Percentiles rank a stretch among this genome's conserved stretches.
These are phyloP conservation scores for Rhea americana DNA, from an alignment of 2,113 vertebrate species.

Conservation along the genomic window DNA sequence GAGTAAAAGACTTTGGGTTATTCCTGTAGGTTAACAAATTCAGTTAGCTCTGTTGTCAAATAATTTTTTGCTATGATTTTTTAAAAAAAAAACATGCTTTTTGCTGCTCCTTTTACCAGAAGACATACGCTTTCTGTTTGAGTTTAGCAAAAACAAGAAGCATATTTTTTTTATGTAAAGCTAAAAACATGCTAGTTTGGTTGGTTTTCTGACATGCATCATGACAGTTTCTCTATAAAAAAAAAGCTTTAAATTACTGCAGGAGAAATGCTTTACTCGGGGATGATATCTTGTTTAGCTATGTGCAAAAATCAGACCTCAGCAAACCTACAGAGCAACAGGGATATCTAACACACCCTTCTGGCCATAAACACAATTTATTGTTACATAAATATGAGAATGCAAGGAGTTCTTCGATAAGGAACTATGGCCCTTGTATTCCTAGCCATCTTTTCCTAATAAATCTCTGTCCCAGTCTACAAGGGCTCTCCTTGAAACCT, in stretches of 20 bases:
- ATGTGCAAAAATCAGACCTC: conserved; percentile 8
- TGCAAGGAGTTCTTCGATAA: background rate
- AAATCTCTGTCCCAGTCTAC: background rate
- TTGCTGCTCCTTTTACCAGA: background rate
- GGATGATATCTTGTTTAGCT: background rate
- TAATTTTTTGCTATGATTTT: background rate
- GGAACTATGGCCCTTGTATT: background rate
- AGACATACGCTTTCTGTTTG: background rate
- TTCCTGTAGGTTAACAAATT: background rate
- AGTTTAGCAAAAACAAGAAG: conserved; percentile 8
- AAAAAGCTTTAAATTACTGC: conserved; percentile 16
- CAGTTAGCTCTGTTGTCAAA: background rate
- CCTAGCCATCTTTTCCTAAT: conserved; percentile 4
- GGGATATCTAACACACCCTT: conserved; percentile 5
- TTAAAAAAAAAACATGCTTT: conserved; percentile 4
- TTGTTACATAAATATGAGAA: conserved; percentile 32
- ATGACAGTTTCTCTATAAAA: conserved; percentile 16
- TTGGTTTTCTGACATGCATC: conserved; percentile 24
- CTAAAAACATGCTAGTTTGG: background rate
- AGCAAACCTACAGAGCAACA: background rate
- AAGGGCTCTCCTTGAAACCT: background rate
- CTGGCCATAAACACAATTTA: conserved; percentile 40
- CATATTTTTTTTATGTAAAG: conserved; percentile 20
- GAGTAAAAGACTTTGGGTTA: background rate
- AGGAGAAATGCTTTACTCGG: background rate